These are phyloP conservation scores for Telmatherina bonti DNA, from an alignment of 2,797 vertebrate species.

Conservation along the genomic window DNA sequence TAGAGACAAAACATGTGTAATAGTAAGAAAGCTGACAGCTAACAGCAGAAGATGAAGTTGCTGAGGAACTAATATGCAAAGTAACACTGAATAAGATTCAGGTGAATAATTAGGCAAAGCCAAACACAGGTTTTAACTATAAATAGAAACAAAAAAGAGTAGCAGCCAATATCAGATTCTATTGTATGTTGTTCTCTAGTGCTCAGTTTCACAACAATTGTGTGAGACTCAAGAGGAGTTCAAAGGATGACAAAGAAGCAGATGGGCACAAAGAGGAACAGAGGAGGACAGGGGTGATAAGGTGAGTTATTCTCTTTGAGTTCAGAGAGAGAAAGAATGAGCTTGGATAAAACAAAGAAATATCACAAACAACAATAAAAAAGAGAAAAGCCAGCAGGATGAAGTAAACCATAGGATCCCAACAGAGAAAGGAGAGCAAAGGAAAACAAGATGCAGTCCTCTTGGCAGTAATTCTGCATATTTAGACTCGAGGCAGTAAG, in stretches of 20 bases:
- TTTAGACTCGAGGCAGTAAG: conserved; percentile 44
- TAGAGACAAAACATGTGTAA: conserved; percentile 1
- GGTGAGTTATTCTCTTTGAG: conserved; percentile 59
- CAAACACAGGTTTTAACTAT: conserved; percentile 9
- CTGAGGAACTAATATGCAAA: conserved; percentile 9
- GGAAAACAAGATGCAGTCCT: conserved; percentile 39
- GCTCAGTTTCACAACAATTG: conserved; percentile 44
- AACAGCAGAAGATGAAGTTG: conserved; percentile 4
- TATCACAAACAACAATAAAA: conserved; percentile 46
- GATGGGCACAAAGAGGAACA: conserved; percentile 64
- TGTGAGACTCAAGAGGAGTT: conserved; percentile 51
- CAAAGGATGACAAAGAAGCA: conserved; percentile 66
- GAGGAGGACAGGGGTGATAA: conserved; percentile 52
- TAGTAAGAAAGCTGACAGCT: conserved; percentile 9
- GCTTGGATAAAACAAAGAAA: conserved; percentile 50
- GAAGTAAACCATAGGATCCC: conserved; percentile 27
- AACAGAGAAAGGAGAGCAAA: conserved; percentile 18
- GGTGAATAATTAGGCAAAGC: conserved; percentile 21
- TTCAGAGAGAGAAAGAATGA: conserved; percentile 43
- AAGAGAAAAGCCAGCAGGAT: conserved; percentile 49
- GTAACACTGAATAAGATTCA: conserved; percentile 11
- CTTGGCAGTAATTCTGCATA: conserved; percentile 57
- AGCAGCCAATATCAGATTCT: conserved; percentile 24
- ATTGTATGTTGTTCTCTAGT: conserved; percentile 10
- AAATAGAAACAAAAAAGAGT: conserved; percentile 11